Percentiles rank a stretch among this genome's conserved stretches.
Conservation (phyloP, 2,888 invertebrate genomes). For the Synergus gifuensis region DNA sequence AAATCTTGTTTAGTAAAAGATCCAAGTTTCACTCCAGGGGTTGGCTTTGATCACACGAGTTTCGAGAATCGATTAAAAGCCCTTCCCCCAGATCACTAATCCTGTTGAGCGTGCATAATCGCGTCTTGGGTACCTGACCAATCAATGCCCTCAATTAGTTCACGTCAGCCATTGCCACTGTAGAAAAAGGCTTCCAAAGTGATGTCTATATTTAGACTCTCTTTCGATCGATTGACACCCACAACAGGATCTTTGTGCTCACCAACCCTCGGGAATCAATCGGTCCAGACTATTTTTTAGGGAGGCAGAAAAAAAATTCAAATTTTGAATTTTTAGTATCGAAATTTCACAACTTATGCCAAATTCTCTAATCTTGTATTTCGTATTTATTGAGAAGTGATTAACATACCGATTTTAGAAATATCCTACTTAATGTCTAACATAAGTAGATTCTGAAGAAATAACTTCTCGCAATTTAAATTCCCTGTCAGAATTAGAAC, state of each 20-base stretch:
- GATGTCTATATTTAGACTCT: constrained; percentile 62
- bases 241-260: constrained; percentile 41
- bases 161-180: constrained; percentile 59
- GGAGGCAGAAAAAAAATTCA: not conserved
- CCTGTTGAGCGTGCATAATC: constrained; percentile 69
- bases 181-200: constrained; percentile 57
- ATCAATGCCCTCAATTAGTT: constrained; percentile 69
- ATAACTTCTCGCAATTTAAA: not conserved
- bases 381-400: not conserved
- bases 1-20: constrained; percentile 55
- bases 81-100: constrained; percentile 60
- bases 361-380: not conserved
- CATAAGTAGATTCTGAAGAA: no score
- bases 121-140: constrained; percentile 65
- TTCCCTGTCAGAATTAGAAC: not conserved
- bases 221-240: constrained; percentile 55
- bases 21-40: constrained; percentile 47
- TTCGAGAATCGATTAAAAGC: constrained; percentile 61
- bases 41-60: constrained; percentile 48
- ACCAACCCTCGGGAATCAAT: constrained; percentile 48
- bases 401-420: not conserved
- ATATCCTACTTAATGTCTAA: not conserved
- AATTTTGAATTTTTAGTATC: not conserved
- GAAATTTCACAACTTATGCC: not conserved
- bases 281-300: constrained; percentile 11